A percentile compares a stretch with the other conserved stretches of the same genome.
Conservation (phyloP, 1,140 invertebrate genomes). For the Drosophila equinoxialis region DNA sequence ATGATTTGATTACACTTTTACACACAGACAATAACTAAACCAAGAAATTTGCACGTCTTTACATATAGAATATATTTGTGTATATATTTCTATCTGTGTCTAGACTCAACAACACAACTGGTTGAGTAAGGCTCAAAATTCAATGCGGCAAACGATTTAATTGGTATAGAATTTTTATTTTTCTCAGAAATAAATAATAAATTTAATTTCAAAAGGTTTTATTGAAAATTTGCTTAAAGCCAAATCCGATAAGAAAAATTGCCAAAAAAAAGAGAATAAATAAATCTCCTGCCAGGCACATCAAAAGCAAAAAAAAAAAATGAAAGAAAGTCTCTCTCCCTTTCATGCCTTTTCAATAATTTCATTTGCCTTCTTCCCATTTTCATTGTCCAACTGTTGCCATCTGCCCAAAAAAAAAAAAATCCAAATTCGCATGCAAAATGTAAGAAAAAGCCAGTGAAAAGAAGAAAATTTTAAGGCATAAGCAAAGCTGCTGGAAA, state of each 20-base stretch:
- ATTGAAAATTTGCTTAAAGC: slow-evolving; percentile 3
- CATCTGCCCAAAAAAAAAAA: slow-evolving; percentile 2
- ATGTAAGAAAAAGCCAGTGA: slow-evolving; percentile 26
- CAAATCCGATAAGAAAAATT: slow-evolving; percentile 9
- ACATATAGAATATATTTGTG: neutral
- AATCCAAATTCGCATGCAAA: slow-evolving; percentile 33
- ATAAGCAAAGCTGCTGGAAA: slow-evolving; percentile 21
- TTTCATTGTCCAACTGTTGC: slow-evolving; percentile 49
- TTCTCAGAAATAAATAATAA: neutral
- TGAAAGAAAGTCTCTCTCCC: slow-evolving; percentile 20
- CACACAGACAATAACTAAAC: slow-evolving; percentile 1
- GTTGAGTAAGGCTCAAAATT: neutral
- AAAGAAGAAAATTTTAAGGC: slow-evolving; percentile 10
- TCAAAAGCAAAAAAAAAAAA: slow-evolving; percentile 23
- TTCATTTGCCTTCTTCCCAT: slow-evolving; percentile 2
- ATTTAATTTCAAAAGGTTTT: slow-evolving; percentile 6
- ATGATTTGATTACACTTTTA: slow-evolving; percentile 21
- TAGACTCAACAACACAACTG: neutral
- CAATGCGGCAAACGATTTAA: slow-evolving; percentile 1
- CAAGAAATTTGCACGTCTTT: too few relatives aligned
- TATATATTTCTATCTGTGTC: neutral
- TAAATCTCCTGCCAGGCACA: slow-evolving; percentile 6
- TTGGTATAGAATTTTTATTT: neutral
- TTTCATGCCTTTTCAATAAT: slow-evolving; percentile 18
- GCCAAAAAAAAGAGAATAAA: neutral